Conservation (phyloP, 2,888 invertebrate genomes). For the Agrenia bidenticulata region DNA sequence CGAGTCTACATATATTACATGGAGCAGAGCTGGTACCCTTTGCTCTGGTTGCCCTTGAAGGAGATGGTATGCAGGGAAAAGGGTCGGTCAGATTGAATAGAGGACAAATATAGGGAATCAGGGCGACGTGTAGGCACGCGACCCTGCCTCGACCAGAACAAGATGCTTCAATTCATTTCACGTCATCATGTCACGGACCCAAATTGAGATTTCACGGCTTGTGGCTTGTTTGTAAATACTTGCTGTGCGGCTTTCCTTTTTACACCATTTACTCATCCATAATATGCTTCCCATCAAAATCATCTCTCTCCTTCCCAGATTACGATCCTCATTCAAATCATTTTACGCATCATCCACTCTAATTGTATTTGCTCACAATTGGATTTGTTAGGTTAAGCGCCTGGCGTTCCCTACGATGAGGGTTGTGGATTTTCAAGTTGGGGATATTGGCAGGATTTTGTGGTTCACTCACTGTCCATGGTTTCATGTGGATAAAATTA, state of each 20-base stretch:
- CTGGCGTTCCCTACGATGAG: no score
- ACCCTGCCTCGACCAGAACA: slow-evolving; percentile 32
- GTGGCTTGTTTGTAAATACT: slow-evolving; percentile 52
- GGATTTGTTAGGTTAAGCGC: not conserved
- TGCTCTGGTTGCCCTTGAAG: no score
- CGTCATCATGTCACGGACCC: slow-evolving; percentile 46
- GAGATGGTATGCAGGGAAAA: not conserved
- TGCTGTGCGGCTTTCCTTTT: slow-evolving; percentile 46
- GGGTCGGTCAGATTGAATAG: slow-evolving; percentile 17
- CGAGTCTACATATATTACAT: no score
- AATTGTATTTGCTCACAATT: slow-evolving; percentile 13
- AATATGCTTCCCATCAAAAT: slow-evolving; percentile 17
- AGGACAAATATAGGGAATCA: slow-evolving; percentile 22
- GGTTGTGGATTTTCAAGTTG: no score
- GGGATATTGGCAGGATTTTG: no score
- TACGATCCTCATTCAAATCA: slow-evolving; percentile 35
- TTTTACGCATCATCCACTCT: slow-evolving; percentile 41
- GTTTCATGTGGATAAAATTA: no score
- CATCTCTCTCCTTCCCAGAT: no score
- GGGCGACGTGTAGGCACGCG: slow-evolving; percentile 34
- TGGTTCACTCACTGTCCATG: no score
- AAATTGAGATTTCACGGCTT: slow-evolving; percentile 52
- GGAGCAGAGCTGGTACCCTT: no score
- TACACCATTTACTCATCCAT: slow-evolving; percentile 21
- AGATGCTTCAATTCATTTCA: slow-evolving; percentile 39